A percentile compares a stretch with the other conserved stretches of the same genome.
These are phyloP conservation scores for Chelonus formosanus DNA, from an alignment of 2,888 invertebrate genomes.

Conservation along the genomic window DNA sequence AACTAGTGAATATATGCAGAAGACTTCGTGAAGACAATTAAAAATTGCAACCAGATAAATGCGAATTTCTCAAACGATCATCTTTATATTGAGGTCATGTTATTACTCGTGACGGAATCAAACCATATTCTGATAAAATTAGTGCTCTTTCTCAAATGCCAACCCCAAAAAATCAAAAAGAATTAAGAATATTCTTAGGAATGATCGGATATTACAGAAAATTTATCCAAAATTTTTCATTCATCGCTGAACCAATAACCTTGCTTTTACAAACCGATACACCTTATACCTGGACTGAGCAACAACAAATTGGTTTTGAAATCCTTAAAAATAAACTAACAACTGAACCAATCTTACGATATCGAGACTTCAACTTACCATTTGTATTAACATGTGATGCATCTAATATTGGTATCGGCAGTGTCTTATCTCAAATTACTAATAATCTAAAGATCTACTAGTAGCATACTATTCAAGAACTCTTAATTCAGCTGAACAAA, in stretches of 20 bases:
- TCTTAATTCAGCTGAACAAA: too few relatives aligned
- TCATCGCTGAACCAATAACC: conserved; percentile 23
- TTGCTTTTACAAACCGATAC: conserved; percentile 23
- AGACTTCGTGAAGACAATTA: not conserved
- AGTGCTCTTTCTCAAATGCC: not conserved
- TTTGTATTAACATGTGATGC: conserved; percentile 52
- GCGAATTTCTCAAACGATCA: not conserved
- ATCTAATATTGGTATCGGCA: conserved; percentile 48
- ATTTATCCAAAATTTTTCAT: conserved; percentile 7
- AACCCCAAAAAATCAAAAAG: not conserved
- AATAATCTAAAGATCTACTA: conserved; percentile 26
- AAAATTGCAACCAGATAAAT: not conserved
- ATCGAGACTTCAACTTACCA: conserved; percentile 48
- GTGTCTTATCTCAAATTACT: conserved; percentile 49
- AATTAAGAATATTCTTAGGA: conserved; percentile 1
- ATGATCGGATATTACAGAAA: conserved; percentile 17
- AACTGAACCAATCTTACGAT: conserved; percentile 37
- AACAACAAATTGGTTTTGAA: conserved; percentile 25
- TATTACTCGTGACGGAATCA: conserved; percentile 4
- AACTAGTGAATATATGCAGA: not conserved
- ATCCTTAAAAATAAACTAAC: conserved; percentile 15
- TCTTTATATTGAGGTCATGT: not conserved
- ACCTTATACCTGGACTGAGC: conserved; percentile 25
- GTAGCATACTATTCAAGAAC: not conserved
- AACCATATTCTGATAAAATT: conserved; percentile 3